Evolutionary conservation across 1,140 invertebrate species (phyloP).

Genomic region (Adoxophyes honmai): DNA sequence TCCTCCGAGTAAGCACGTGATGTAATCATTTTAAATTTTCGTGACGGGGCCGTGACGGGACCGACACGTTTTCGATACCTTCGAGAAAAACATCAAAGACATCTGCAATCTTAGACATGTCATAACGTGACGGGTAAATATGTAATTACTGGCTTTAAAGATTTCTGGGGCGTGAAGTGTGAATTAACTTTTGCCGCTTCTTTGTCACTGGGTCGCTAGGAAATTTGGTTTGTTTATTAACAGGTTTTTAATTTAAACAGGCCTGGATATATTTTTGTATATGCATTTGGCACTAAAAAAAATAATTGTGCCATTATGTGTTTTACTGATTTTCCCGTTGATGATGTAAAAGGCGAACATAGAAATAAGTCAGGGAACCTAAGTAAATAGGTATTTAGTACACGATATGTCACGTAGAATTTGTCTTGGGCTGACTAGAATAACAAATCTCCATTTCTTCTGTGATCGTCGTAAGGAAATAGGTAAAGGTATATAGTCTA

Average conservation of each 20-base stretch:
- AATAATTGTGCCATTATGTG: too few relatives aligned
- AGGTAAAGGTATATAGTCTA: too few relatives aligned
- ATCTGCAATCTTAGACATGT: slow-evolving; percentile 2
- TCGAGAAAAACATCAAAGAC: slow-evolving; percentile 24
- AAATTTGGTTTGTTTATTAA: slow-evolving; percentile 33
- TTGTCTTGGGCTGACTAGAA: too few relatives aligned
- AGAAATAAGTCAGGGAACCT: too few relatives aligned
- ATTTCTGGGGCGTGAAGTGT: slow-evolving; percentile 3
- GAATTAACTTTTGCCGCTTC: background rate
- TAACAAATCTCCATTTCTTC: too few relatives aligned
- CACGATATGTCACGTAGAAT: too few relatives aligned
- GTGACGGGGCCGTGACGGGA: background rate
- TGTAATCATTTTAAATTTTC: slow-evolving; percentile 23
- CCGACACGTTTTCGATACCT: slow-evolving; percentile 17
- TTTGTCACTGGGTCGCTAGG: background rate
- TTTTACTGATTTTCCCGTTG: too few relatives aligned
- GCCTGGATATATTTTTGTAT: too few relatives aligned
- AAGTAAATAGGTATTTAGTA: too few relatives aligned
- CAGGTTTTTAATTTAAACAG: slow-evolving; percentile 26
- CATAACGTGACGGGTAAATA: background rate
- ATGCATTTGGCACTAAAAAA: too few relatives aligned
- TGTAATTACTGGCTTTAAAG: slow-evolving; percentile 2
- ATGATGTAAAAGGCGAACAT: too few relatives aligned
- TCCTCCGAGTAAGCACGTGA: slow-evolving; percentile 20
- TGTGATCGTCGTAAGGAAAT: too few relatives aligned